Percentiles rank a stretch among this genome's conserved stretches.
Conservation (phyloP, 2,113 vertebrate species). For the Lethenteron reissneri region DNA sequence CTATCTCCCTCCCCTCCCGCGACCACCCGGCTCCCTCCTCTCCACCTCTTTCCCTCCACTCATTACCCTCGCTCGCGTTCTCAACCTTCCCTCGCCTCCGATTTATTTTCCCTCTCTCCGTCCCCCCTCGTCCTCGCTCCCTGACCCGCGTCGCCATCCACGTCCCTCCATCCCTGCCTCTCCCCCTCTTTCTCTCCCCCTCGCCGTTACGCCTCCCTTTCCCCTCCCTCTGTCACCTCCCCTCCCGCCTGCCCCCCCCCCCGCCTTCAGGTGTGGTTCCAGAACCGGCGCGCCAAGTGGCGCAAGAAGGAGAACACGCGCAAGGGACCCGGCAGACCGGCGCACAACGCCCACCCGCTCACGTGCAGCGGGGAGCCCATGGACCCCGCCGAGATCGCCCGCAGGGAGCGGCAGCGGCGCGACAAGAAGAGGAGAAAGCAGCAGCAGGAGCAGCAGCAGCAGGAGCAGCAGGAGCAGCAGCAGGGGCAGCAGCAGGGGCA, state of each 20-base stretch:
- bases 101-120: not conserved
- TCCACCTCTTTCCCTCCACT: not conserved
- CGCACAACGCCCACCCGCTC: conserved; percentile 90
- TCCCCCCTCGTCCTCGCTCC: not conserved
- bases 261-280: conserved; percentile 78
- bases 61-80: not conserved
- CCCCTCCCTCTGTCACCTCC: not conserved
- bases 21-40: not conserved
- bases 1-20: not conserved
- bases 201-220: not conserved
- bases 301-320: conserved; percentile 97
- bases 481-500: too few species aligned
- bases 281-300: conserved; percentile 95
- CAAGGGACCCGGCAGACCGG: conserved; percentile 81
- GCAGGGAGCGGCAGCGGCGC: conserved; percentile 64
- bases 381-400: conserved; percentile 89
- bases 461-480: too few species aligned
- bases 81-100: not conserved
- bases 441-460: conserved; percentile 50
- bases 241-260: not conserved
- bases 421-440: conserved; percentile 93
- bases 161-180: not conserved
- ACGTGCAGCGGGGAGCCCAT: conserved; percentile 95
- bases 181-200: not conserved
- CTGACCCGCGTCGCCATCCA: not conserved